These are phyloP conservation scores for Oryctes rhinoceros DNA, from an alignment of 1,140 invertebrate species.

Conservation along the genomic window DNA sequence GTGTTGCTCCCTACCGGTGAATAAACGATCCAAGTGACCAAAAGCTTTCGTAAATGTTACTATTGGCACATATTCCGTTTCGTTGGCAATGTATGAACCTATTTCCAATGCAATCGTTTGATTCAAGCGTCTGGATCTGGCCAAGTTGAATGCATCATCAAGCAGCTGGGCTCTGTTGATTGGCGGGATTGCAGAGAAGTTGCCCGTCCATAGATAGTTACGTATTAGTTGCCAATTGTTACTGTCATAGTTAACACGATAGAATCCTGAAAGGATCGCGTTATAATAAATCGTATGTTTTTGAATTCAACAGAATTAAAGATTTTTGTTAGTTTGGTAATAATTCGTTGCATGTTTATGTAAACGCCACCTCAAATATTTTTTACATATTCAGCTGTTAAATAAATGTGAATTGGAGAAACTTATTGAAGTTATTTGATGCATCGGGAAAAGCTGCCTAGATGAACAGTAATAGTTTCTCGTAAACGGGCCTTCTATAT, in stretches of 20 bases:
- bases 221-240: constrained; percentile 44
- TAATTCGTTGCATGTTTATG: no score
- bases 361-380: no score
- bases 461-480: no score
- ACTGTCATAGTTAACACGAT: constrained; percentile 30
- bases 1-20: background rate
- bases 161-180: constrained; percentile 73
- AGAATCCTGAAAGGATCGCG: constrained; percentile 5
- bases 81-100: constrained; percentile 65
- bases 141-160: constrained; percentile 63
- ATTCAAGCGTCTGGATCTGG: constrained; percentile 64
- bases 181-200: constrained; percentile 4
- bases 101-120: constrained; percentile 67
- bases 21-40: constrained; percentile 32
- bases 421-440: no score
- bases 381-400: no score
- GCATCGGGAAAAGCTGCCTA: no score
- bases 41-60: constrained; percentile 35
- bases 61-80: constrained; percentile 41
- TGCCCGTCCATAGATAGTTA: constrained; percentile 8
- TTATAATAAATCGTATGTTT: background rate
- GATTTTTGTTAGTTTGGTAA: no score
- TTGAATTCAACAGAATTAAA: no score
- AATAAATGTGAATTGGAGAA: no score
- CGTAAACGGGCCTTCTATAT: no score